These are phyloP conservation scores for Cephus cinctus DNA, from an alignment of 1,140 invertebrate genomes.

Conservation along the genomic window DNA sequence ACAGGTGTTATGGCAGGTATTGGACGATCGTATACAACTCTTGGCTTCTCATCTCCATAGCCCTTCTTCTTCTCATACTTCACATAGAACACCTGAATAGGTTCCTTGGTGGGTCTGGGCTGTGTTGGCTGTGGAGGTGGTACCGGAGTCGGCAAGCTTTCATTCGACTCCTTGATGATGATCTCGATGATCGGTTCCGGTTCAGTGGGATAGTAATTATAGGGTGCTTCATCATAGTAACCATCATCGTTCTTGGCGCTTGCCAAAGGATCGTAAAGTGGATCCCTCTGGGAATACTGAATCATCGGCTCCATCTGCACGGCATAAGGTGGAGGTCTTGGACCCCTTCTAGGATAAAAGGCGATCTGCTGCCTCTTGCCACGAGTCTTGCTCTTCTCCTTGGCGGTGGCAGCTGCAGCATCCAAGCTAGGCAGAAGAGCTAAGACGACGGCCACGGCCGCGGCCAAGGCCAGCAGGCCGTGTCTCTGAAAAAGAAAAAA, in stretches of 20 bases:
- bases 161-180: slow-evolving; percentile 86
- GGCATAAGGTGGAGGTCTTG: slow-evolving; percentile 65
- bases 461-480: slow-evolving; percentile 24
- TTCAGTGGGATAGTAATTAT: slow-evolving; percentile 68
- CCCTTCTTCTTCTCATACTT: slow-evolving; percentile 78
- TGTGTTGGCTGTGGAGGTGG: slow-evolving; percentile 54
- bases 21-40: slow-evolving; percentile 75
- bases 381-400: slow-evolving; percentile 34
- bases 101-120: slow-evolving; percentile 70
- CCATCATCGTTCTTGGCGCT: slow-evolving; percentile 55
- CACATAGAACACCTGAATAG: slow-evolving; percentile 86
- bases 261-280: slow-evolving; percentile 65
- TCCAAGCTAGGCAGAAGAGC: too few species aligned
- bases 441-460: slow-evolving; percentile 24
- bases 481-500: slow-evolving; percentile 30
- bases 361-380: slow-evolving; percentile 46
- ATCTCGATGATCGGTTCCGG: slow-evolving; percentile 90
- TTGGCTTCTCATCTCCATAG: slow-evolving; percentile 61
- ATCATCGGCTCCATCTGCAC: slow-evolving; percentile 79
- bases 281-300: slow-evolving; percentile 76
- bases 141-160: slow-evolving; percentile 70
- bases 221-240: slow-evolving; percentile 40
- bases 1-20: slow-evolving; percentile 70
- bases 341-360: slow-evolving; percentile 35
- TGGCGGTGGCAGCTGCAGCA: slow-evolving; percentile 27